phyloP scores from a whole-genome alignment of 2,113 vertebrate species.

The Seriola rivoliana region DNA sequence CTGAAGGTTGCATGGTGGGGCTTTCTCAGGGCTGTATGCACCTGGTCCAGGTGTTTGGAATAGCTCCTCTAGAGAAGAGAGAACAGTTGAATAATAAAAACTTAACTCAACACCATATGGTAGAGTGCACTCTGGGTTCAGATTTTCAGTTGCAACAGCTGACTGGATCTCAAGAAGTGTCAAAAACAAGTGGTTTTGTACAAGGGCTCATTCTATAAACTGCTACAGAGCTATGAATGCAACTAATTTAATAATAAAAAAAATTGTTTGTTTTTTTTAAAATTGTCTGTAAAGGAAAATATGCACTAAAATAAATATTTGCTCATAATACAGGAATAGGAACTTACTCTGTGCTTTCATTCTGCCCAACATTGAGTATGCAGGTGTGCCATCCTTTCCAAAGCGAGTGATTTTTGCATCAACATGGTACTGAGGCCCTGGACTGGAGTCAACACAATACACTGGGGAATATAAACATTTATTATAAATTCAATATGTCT shows the following conservation, averaged over 20 bases:
- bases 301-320: neutral
- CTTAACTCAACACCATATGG: constrained; percentile 21
- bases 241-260: neutral
- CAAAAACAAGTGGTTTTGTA: constrained; percentile 16
- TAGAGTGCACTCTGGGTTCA: neutral
- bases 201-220: neutral
- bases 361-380: constrained; percentile 88
- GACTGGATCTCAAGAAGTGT: constrained; percentile 17
- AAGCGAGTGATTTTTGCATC: constrained; percentile 89
- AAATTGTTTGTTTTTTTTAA: neutral
- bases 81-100: constrained; percentile 22
- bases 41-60: constrained; percentile 88
- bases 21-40: constrained; percentile 88
- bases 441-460: constrained; percentile 84
- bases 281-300: neutral
- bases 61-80: constrained; percentile 60
- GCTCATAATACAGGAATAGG: neutral
- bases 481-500: neutral
- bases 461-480: constrained; percentile 69
- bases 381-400: constrained; percentile 85
- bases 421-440: constrained; percentile 88
- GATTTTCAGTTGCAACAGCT: constrained; percentile 49
- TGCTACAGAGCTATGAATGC: neutral
- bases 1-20: constrained; percentile 78
- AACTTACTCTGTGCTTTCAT: constrained; percentile 82